These are phyloP conservation scores for Peromyscus eremicus DNA, from an alignment of 2,797 vertebrate species.

Conservation along the genomic window DNA sequence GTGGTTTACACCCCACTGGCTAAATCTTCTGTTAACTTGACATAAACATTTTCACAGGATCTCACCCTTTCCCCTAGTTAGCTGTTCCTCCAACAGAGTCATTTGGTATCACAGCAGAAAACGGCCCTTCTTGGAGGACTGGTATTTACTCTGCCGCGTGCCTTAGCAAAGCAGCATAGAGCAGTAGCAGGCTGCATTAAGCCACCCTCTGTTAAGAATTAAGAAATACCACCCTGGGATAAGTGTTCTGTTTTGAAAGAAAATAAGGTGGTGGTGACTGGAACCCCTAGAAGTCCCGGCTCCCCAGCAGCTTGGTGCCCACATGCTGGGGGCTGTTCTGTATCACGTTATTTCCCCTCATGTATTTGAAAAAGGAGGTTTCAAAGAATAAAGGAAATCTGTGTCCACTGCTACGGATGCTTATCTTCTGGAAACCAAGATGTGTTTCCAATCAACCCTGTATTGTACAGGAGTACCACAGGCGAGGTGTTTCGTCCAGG, in stretches of 20 bases:
- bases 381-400: slow-evolving; percentile 53
- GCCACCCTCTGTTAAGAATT: not conserved
- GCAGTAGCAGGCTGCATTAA: not conserved
- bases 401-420: not conserved
- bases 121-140: not conserved
- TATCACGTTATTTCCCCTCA: not conserved
- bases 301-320: not conserved
- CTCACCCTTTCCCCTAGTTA: not conserved
- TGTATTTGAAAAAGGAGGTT: slow-evolving; percentile 46
- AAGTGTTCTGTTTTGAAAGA: slow-evolving; percentile 8
- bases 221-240: not conserved
- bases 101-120: slow-evolving; percentile 23
- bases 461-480: rapidly evolving
- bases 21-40: not conserved
- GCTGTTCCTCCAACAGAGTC: not conserved
- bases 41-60: not conserved
- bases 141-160: not conserved
- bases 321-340: not conserved
- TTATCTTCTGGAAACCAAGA: slow-evolving; percentile 32
- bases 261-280: not conserved
- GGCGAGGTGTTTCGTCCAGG: not conserved
- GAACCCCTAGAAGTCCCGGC: not conserved
- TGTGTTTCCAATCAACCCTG: not conserved
- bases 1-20: not conserved
- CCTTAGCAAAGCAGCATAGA: not conserved